phyloP scores from a whole-genome alignment of 2,113 vertebrate species.

The Myocastor coypus region DNA sequence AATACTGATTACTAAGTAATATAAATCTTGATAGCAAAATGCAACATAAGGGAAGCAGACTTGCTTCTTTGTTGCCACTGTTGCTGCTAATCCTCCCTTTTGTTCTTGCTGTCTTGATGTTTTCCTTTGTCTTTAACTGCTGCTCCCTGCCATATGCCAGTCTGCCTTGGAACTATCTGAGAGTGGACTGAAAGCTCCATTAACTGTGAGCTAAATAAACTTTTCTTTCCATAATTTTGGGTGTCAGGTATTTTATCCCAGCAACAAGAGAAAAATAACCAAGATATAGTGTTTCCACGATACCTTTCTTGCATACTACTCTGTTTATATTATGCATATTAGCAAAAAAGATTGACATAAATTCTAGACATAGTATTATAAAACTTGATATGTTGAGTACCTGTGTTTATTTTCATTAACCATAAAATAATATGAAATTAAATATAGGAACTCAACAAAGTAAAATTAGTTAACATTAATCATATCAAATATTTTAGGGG shows the following conservation, averaged over 20 bases:
- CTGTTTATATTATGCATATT: background rate
- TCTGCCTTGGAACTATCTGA: too few relatives aligned
- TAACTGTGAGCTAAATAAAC: too few relatives aligned
- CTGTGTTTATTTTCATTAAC: background rate
- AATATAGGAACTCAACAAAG: background rate
- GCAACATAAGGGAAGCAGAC: too few relatives aligned
- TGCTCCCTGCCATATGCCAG: too few relatives aligned
- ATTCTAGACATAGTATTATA: constrained; percentile 6
- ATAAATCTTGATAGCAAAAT: background rate
- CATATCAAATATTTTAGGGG: background rate
- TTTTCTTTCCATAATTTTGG: too few relatives aligned
- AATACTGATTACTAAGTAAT: background rate
- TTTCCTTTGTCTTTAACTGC: too few relatives aligned
- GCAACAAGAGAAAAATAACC: too few relatives aligned
- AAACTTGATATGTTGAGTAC: background rate
- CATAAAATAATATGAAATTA: constrained; percentile 1
- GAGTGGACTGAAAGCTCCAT: too few relatives aligned
- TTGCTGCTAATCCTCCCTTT: too few relatives aligned
- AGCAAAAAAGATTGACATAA: background rate
- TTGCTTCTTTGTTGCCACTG: too few relatives aligned
- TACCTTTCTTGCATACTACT: background rate
- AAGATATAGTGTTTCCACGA: background rate
- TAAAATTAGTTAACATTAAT: background rate
- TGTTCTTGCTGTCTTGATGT: too few relatives aligned
- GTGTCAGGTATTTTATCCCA: too few relatives aligned